phyloP scores from a whole-genome alignment of 2,888 invertebrate genomes.

The Tiliacea aurago region DNA sequence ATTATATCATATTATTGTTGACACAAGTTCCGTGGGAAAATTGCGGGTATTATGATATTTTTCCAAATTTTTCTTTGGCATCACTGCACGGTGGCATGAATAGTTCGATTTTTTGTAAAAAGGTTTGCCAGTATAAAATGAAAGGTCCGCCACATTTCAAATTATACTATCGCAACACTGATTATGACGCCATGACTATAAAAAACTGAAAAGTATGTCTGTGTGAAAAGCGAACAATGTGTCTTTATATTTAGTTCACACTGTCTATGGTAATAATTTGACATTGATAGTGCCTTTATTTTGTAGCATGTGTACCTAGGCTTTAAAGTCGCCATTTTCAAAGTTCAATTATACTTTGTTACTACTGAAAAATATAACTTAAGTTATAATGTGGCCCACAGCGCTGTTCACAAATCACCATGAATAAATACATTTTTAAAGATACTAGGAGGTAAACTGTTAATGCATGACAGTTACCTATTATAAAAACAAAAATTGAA shows the following conservation, averaged over 20 bases:
- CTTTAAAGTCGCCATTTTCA: too few relatives aligned
- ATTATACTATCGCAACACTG: background rate
- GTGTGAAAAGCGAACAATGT: background rate
- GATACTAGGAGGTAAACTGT: too few relatives aligned
- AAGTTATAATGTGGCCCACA: too few relatives aligned
- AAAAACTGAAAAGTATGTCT: background rate
- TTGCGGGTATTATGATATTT: constrained; percentile 23
- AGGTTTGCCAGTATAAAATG: background rate
- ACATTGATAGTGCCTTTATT: background rate
- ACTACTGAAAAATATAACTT: too few relatives aligned
- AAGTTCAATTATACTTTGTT: too few relatives aligned
- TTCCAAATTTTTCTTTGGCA: constrained; percentile 30
- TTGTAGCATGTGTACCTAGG: too few relatives aligned
- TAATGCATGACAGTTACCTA: too few relatives aligned
- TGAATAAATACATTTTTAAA: too few relatives aligned
- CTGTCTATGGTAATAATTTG: background rate
- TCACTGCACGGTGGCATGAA: constrained; percentile 25
- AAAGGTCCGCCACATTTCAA: background rate
- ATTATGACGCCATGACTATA: background rate
- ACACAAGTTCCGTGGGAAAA: constrained; percentile 53
- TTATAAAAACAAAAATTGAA: too few relatives aligned
- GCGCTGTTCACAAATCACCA: too few relatives aligned
- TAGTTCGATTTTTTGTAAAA: constrained; percentile 8
- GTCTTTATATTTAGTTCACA: background rate
- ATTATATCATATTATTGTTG: constrained; percentile 46